Base-by-base conservation (phyloP, 2,113 vertebrate genomes). In the Grallaria varia region DNA sequence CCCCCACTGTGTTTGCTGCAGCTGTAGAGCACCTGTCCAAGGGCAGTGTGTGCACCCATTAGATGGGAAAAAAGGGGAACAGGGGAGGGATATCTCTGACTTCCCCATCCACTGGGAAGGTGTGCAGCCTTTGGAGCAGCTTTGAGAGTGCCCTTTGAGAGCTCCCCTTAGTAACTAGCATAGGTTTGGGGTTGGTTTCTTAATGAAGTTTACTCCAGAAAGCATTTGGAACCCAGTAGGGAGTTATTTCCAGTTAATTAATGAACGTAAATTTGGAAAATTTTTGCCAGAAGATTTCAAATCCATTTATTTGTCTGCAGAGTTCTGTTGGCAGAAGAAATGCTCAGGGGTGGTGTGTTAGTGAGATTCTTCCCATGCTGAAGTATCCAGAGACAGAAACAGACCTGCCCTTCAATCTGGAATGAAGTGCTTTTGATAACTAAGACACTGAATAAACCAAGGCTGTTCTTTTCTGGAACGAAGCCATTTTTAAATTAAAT, bases 51-150 rank as follows among this genome's bases (percentile, higher is more conserved):
- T 28, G 39, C 60, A 4, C 17, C 31, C 1, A 0, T 47, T 31
- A 4, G 0, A 1, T 3, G 4, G 24, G 40, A 11, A 40, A 33
- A 33, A 4, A 11, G 6, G 30, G 24, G 52, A 37, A 3, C 19
- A 33, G 37, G 0, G 2, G 14, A 31, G 17, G 37, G 50, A 42
- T 9, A 35, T 23, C 21, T 24, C 18, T 62, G 67, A 1, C 69
- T 62, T 64, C 24, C 9, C 23, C 28, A 47, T 3, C 6, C 35
- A 3, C 23, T 10, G 63, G 47, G 35, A 27, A 64, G 58, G 39
- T 0, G 0, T 12, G 37, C 45, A 44, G 37, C 68, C 24, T 66
- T 71, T 23, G 12, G 13, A 10, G 10, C 18, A 19, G 45, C 39
- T 62, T 42, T 58, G 7, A 21, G 28, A 21, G 19, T 30, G 42